Percentiles rank a stretch among this genome's conserved stretches.
Conservation (phyloP, 2,797 vertebrate species). For the Poeciliopsis presidionis region DNA sequence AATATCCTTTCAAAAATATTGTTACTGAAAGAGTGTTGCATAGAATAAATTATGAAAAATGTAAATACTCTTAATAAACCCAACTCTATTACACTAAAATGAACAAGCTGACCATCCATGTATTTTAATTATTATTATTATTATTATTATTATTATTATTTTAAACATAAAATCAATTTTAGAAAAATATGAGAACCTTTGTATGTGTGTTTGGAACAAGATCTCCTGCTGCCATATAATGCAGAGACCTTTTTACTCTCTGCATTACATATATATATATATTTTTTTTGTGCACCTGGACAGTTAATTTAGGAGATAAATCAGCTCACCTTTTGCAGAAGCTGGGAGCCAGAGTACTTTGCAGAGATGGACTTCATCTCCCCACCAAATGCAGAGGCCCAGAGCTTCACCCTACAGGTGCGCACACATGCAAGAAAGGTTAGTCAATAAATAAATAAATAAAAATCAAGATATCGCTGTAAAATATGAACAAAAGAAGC, state of each 20-base stretch:
- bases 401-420: slow-evolving; percentile 91
- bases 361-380: slow-evolving; percentile 99
- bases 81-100: too few species aligned
- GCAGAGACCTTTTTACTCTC: not conserved
- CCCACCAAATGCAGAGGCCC: slow-evolving; percentile 98
- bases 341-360: slow-evolving; percentile 98
- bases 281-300: slow-evolving; percentile 1
- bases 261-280: not conserved
- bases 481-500: not conserved
- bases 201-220: not conserved
- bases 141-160: not conserved
- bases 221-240: not conserved
- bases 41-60: not conserved
- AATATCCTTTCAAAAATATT: slow-evolving; percentile 22
- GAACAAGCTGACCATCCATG: not conserved
- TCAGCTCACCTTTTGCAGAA: slow-evolving; percentile 94
- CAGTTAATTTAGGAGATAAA: slow-evolving; percentile 4
- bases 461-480: not conserved
- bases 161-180: not conserved
- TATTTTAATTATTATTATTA: not conserved
- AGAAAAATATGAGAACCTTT: not conserved
- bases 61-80: not conserved
- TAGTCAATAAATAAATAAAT: too few species aligned
- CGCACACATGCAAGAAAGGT: slow-evolving; percentile 1
- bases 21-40: not conserved